Conservation (phyloP, 2,888 invertebrate species). For the Argynnis bischoffii region DNA sequence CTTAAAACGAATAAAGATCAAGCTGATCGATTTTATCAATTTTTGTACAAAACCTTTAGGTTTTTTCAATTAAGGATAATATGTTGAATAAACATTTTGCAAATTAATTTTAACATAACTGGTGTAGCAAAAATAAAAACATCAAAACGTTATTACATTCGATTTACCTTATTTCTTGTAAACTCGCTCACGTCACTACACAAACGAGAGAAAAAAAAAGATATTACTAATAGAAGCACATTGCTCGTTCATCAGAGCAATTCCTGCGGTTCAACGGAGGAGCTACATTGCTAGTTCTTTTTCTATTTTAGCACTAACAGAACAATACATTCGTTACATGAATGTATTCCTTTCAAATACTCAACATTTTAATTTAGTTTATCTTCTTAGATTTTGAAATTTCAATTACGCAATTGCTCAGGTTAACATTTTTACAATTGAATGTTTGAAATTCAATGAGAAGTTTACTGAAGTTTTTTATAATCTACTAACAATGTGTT, state of each 20-base stretch:
- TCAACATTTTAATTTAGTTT: constrained; percentile 61
- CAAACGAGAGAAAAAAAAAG: constrained; percentile 61
- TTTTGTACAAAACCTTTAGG: too few species aligned
- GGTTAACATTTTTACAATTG: too few species aligned
- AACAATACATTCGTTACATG: constrained; percentile 75
- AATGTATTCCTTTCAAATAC: constrained; percentile 55
- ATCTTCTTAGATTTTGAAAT: constrained; percentile 56
- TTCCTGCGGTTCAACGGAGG: constrained; percentile 63
- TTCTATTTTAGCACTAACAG: constrained; percentile 70
- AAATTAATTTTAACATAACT: background rate
- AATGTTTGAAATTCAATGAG: too few species aligned
- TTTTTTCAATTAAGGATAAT: too few species aligned
- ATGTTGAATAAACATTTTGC: background rate
- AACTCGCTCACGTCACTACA: constrained; percentile 52
- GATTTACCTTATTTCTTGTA: constrained; percentile 40
- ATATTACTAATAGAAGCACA: constrained; percentile 68
- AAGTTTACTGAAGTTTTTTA: too few species aligned
- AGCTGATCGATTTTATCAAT: too few species aligned
- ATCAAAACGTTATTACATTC: background rate
- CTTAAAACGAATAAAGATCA: background rate
- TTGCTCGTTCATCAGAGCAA: constrained; percentile 73
- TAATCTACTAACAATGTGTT: constrained; percentile 23
- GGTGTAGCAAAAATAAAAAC: background rate
- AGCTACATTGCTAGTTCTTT: constrained; percentile 56
- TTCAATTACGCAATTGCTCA: constrained; percentile 19